phyloP scores from a whole-genome alignment of 2,888 invertebrate species.

The Megamerina dolium region DNA sequence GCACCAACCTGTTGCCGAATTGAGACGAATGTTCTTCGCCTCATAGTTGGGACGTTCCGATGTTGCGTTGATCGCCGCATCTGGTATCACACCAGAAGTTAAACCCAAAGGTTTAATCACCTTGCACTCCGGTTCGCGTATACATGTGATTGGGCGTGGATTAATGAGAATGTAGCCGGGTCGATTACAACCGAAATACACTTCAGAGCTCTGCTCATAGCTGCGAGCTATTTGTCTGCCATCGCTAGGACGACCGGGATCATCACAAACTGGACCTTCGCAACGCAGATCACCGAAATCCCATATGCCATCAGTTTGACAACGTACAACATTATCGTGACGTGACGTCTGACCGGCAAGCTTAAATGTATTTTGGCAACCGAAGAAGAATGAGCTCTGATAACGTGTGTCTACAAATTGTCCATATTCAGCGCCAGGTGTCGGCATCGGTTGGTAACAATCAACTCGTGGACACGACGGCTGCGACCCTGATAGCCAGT shows the following conservation, averaged over 20 bases:
- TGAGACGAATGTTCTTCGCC: conserved; percentile 79
- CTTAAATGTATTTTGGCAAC: conserved; percentile 93
- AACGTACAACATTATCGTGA: conserved; percentile 86
- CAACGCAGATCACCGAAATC: conserved; percentile 91
- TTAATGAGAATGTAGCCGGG: conserved; percentile 91
- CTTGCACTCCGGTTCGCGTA: conserved; percentile 89
- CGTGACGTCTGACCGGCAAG: conserved; percentile 86
- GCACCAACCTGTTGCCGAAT: conserved; percentile 94
- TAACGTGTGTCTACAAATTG: conserved; percentile 81
- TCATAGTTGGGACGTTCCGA: conserved; percentile 90
- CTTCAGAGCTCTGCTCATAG: conserved; percentile 85
- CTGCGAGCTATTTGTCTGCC: conserved; percentile 79
- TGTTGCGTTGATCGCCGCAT: conserved; percentile 91
- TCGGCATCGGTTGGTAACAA: conserved; percentile 85
- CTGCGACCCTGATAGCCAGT: conserved; percentile 81
- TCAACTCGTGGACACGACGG: conserved; percentile 85
- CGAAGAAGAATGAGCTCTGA: conserved; percentile 91
- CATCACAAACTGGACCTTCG: conserved; percentile 94
- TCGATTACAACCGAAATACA: conserved; percentile 81
- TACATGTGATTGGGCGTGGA: conserved; percentile 82
- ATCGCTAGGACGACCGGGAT: conserved; percentile 90
- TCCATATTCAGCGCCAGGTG: conserved; percentile 91
- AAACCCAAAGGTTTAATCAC: conserved; percentile 86
- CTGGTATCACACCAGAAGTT: conserved; percentile 86
- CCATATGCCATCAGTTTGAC: conserved; percentile 91